Percentiles rank a stretch among this genome's conserved stretches.
These are phyloP conservation scores for Pachyseris speciosa DNA, from an alignment of 64 coral and sea anemone species.

Conservation along the genomic window DNA sequence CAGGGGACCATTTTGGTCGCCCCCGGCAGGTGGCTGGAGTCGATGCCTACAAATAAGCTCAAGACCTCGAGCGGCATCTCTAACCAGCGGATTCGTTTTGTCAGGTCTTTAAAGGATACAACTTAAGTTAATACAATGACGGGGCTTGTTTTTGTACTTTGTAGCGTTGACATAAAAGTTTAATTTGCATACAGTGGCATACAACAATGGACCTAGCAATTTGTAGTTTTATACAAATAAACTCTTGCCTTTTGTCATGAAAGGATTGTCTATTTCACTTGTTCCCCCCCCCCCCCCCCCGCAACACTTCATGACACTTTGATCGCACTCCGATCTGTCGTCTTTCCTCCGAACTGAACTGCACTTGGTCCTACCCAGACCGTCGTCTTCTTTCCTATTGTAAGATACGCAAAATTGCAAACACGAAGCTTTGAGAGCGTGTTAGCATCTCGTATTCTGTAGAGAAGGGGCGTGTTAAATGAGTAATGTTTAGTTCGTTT, in stretches of 20 bases:
- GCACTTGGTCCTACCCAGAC: too few species aligned
- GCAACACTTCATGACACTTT: too few species aligned
- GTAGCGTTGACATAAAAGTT: neutral
- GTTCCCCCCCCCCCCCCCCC: too few species aligned
- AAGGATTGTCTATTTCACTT: too few species aligned
- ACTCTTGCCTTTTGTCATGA: neutral
- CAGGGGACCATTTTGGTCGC: slow-evolving; percentile 65
- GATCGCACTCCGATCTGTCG: too few species aligned
- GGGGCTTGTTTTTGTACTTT: neutral
- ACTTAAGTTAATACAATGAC: neutral
- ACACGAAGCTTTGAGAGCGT: too few species aligned
- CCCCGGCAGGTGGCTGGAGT: slow-evolving; percentile 64
- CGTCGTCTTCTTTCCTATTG: too few species aligned
- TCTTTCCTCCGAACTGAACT: too few species aligned
- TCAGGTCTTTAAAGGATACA: neutral
- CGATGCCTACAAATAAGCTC: slow-evolving; percentile 62
- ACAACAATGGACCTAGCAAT: neutral
- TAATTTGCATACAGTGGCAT: neutral
- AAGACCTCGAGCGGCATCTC: neutral
- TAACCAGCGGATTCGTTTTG: neutral
- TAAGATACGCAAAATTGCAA: too few species aligned
- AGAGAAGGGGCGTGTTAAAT: too few species aligned
- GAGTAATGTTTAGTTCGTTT: too few species aligned
- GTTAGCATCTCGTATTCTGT: too few species aligned
- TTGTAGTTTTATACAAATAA: slow-evolving; percentile 33